Conservation (phyloP, 2,797 vertebrate species). For the Onychomys torridus region DNA sequence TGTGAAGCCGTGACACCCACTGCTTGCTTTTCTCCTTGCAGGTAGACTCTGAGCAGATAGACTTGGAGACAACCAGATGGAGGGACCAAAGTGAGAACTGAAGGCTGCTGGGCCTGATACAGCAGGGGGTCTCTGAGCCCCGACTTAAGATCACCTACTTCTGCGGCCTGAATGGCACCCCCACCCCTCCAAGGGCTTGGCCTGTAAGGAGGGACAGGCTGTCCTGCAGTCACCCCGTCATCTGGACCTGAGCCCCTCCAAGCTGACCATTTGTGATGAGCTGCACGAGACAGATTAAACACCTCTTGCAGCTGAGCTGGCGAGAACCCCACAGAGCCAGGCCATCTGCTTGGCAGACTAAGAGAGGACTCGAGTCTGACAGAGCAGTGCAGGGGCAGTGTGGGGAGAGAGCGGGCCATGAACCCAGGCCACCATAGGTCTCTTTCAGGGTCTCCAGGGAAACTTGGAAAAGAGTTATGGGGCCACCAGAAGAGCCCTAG, state of each 20-base stretch:
- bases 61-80: background rate
- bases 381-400: background rate
- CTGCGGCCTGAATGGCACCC: background rate
- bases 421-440: background rate
- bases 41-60: background rate
- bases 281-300: background rate
- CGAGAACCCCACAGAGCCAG: background rate
- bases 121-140: background rate
- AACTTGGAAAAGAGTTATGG: background rate
- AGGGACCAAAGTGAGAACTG: background rate
- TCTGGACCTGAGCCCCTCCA: background rate
- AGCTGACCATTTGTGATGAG: conserved; percentile 49
- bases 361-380: background rate
- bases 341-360: conserved; percentile 4
- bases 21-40: background rate
- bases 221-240: background rate
- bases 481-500: background rate
- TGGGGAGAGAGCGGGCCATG: background rate
- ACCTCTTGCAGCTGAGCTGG: conserved; percentile 52
- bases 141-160: background rate
- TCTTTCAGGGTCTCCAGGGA: background rate
- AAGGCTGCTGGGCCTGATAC: background rate
- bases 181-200: background rate
- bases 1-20: background rate
- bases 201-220: background rate